Conservation (phyloP, 2,797 vertebrate species). For the Glyptemys insculpta region DNA sequence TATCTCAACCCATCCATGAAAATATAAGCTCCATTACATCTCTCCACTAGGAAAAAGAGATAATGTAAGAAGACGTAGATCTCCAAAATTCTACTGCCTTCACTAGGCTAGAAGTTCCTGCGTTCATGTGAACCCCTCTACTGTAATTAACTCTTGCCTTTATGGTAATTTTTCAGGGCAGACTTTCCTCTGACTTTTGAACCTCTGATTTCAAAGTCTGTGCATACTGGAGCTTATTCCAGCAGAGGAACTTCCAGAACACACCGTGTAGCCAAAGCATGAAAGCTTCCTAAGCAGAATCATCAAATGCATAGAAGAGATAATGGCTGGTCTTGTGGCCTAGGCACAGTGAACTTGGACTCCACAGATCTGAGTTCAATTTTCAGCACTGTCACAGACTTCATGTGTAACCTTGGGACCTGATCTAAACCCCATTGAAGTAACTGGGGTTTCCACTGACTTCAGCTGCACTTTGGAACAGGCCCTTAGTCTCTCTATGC, state of each 20-base stretch:
- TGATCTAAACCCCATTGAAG: not conserved
- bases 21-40: not conserved
- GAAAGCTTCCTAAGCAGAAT: not conserved
- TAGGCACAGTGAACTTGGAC: not conserved
- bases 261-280: not conserved
- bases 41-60: not conserved
- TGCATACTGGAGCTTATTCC: not conserved
- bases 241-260: not conserved
- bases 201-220: not conserved
- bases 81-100: not conserved
- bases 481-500: not conserved
- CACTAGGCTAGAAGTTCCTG: not conserved
- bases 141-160: not conserved
- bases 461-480: not conserved
- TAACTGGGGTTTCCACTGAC: not conserved
- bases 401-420: not conserved
- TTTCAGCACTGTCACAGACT: not conserved
- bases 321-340: not conserved
- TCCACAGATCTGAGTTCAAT: not conserved
- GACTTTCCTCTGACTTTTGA: not conserved
- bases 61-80: rapidly evolving
- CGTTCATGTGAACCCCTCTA: not conserved
- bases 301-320: not conserved
- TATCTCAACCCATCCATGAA: not conserved
- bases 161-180: rapidly evolving